Evolutionary conservation across 35 echinoderm and acorn worm species (phyloP).

Genomic region (Stichopus chloronotus): DNA sequence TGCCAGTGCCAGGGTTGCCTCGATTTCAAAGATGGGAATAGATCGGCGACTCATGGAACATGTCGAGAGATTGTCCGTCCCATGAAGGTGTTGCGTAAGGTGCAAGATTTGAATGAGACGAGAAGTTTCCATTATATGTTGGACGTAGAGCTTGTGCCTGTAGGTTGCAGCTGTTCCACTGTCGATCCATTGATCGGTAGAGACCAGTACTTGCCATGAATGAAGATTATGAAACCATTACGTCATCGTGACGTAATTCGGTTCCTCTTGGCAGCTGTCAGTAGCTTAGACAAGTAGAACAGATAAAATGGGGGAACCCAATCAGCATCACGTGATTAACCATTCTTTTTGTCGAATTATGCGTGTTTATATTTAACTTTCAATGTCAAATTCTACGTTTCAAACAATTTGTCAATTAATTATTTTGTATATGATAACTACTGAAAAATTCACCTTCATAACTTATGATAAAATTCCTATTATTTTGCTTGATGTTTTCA

Average conservation of each 20-base stretch:
- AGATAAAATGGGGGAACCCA: too few species aligned
- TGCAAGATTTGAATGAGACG: not conserved
- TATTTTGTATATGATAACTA: too few species aligned
- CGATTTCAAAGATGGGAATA: not conserved
- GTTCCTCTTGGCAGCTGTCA: too few species aligned
- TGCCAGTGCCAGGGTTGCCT: conserved; percentile 29
- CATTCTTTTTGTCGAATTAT: too few species aligned
- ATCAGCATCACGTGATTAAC: too few species aligned
- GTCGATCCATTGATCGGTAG: conserved; percentile 5
- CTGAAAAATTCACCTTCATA: too few species aligned
- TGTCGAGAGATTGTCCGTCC: conserved; percentile 35
- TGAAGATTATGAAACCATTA: not conserved
- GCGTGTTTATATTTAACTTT: too few species aligned
- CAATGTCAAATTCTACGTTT: too few species aligned
- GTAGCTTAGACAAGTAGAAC: too few species aligned
- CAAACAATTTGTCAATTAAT: too few species aligned
- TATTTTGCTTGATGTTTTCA: too few species aligned
- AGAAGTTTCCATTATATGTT: not conserved
- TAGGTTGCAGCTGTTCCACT: conserved; percentile 8
- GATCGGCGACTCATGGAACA: not conserved
- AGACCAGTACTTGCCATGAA: not conserved
- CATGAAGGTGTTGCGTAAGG: conserved; percentile 33
- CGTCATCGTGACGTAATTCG: not conserved
- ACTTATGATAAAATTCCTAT: too few species aligned
- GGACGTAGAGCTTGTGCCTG: conserved; percentile 38